Percentiles rank a stretch among this genome's conserved stretches.
These are phyloP conservation scores for Pagrus major DNA, from an alignment of 2,113 vertebrate genomes.

Conservation along the genomic window DNA sequence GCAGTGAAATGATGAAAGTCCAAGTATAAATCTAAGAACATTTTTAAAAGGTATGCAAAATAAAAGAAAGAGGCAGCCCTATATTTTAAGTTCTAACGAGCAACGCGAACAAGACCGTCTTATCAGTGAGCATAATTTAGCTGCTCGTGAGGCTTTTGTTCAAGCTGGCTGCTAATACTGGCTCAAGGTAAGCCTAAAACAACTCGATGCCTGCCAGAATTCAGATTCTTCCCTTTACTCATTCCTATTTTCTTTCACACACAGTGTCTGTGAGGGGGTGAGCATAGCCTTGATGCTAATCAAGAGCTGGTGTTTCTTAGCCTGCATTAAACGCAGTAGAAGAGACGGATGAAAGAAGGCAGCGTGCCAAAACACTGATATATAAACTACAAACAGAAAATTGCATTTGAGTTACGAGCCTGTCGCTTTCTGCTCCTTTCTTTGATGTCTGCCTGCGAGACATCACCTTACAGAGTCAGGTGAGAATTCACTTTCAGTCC, in stretches of 20 bases:
- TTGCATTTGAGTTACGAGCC: background rate
- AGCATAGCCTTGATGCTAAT: background rate
- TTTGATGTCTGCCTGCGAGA: slow-evolving; percentile 2
- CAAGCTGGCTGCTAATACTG: background rate
- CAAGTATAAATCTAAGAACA: too few species aligned
- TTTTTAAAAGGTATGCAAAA: background rate
- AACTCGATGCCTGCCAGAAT: background rate
- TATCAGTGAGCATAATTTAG: background rate
- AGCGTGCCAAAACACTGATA: background rate
- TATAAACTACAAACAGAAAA: slow-evolving; percentile 12
- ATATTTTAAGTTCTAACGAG: background rate
- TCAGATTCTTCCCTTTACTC: background rate
- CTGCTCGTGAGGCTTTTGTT: background rate
- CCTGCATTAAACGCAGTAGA: background rate
- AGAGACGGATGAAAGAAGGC: background rate
- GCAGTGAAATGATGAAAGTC: too few species aligned
- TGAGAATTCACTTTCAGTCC: background rate
- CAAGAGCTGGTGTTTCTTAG: background rate
- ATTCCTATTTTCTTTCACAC: background rate
- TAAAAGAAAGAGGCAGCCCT: background rate
- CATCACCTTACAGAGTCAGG: background rate
- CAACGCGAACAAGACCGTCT: background rate
- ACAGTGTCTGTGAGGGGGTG: background rate
- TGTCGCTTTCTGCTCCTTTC: background rate
- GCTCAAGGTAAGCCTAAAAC: background rate